phyloP scores from a whole-genome alignment of 2,888 invertebrate genomes.

The Nomada ferruginata region DNA sequence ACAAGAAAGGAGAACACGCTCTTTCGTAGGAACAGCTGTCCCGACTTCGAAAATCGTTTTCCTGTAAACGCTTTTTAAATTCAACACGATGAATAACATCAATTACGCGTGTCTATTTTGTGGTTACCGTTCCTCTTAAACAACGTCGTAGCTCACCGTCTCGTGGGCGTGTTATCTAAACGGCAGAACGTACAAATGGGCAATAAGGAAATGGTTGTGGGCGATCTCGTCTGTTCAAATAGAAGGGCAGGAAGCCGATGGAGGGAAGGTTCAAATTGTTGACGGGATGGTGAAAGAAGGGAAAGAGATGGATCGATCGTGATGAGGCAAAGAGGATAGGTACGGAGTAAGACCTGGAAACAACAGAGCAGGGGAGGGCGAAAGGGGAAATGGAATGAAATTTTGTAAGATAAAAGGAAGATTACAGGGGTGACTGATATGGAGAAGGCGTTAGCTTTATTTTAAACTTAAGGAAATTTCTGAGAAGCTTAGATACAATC shows the following conservation, averaged over 20 bases:
- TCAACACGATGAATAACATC: background rate
- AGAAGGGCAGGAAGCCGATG: background rate
- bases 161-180: conserved; percentile 30
- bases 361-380: background rate
- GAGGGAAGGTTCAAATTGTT: conserved; percentile 7
- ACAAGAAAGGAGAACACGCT: background rate
- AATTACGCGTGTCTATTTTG: background rate
- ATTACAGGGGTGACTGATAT: conserved; percentile 6
- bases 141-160: background rate
- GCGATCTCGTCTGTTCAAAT: conserved; percentile 8
- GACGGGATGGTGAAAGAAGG: conserved; percentile 7
- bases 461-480: conserved; percentile 21
- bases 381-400: conserved; percentile 8
- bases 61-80: conserved; percentile 40
- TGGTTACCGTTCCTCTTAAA: conserved; percentile 16
- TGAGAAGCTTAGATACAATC: conserved; percentile 23
- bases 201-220: conserved; percentile 6
- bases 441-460: background rate
- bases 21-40: conserved; percentile 4
- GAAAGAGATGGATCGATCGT: background rate
- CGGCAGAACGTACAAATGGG: conserved; percentile 22
- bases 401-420: conserved; percentile 19
- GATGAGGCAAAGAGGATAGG: background rate
- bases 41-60: conserved; percentile 34
- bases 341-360: too few relatives aligned